These are phyloP conservation scores for Sycophila sp. DNA, from an alignment of 1,140 invertebrate genomes.

Conservation along the genomic window DNA sequence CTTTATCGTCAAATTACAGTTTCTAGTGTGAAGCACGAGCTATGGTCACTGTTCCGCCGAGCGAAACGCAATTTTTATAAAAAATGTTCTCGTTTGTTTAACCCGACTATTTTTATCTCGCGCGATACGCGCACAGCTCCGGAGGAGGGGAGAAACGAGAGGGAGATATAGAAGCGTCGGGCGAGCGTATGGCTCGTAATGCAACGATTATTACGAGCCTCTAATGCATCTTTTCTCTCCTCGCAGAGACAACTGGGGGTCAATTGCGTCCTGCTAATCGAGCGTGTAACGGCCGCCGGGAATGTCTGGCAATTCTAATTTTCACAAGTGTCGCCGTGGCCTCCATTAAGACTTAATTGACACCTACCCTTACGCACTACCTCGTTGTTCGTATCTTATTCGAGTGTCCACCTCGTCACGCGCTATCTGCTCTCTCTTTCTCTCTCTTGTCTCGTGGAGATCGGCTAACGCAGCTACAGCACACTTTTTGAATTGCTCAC, in stretches of 20 bases:
- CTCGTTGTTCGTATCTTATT: background rate
- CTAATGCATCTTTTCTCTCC: too few species aligned
- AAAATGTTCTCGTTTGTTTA: background rate
- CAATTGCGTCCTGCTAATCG: slow-evolving; percentile 27
- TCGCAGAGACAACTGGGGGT: background rate
- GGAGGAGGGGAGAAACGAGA: background rate
- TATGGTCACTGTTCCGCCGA: too few species aligned
- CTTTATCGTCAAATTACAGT: too few species aligned
- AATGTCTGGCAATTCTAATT: slow-evolving; percentile 28
- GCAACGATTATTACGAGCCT: slow-evolving; percentile 6
- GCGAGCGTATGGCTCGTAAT: background rate
- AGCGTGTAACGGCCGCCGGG: slow-evolving; percentile 20
- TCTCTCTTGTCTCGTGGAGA: too few species aligned
- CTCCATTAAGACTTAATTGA: slow-evolving; percentile 23
- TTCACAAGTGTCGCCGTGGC: slow-evolving; percentile 9
- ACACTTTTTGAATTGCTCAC: too few species aligned
- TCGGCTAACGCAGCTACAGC: too few species aligned
- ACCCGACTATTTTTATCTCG: background rate
- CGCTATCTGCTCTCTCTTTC: too few species aligned
- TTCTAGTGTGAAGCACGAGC: too few species aligned
- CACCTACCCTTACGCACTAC: background rate
- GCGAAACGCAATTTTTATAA: background rate
- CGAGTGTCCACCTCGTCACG: background rate
- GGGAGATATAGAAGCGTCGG: background rate
- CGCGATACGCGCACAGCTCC: background rate